Base-by-base conservation (phyloP, 2,113 vertebrate genomes). In the Diphyllodes magnificus region DNA sequence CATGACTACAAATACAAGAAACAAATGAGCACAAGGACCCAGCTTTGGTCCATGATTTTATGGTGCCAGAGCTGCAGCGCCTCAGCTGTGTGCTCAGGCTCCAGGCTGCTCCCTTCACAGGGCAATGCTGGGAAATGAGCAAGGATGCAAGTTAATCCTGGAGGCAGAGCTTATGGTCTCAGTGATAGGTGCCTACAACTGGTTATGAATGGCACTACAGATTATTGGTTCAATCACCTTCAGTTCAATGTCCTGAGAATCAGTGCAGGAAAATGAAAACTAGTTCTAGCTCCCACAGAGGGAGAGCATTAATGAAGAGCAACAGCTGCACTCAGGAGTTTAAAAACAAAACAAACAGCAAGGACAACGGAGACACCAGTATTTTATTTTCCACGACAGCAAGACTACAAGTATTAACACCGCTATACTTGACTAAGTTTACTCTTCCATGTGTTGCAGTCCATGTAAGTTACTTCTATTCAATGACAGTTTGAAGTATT, bases 351-450 rank as follows among this genome's bases (percentile, higher is more conserved):
- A 49, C 31, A 63, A 89, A 68, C 47, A 87, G 60, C 50, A 86
- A 70, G 10, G 45, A 71, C 65, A 88, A 93, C 3, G 7, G 47
- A 82, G 15, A 86, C 33, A 94, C 7, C 23, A 71, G 33, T 42
- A 66, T 27, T 96, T 96, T 95, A 96, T 95, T 95, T 92, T 76
- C 37, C n/a, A 64, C 20, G 11, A 90, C 31, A 89, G 27, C 25
- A 91, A 70, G 18, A 61, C 49, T 61, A 37, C 23, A 91, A 64
- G 31, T 51, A 90, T 56, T 35, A 87, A 49, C 33, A 71, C 24
- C 7, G 28, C 54, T 45, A 23, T 12, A 31, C 19, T 57, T 57
- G 9, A 64, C 20, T 54, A 77, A 82, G 42, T 86, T 88, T 39
- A 57, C 13, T 88, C 31, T 54, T 77, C 31, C 45, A 50, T 33